Evolutionary conservation across 2,797 vertebrate genomes (phyloP).

Genomic region (Enteromius anoplus): DNA sequence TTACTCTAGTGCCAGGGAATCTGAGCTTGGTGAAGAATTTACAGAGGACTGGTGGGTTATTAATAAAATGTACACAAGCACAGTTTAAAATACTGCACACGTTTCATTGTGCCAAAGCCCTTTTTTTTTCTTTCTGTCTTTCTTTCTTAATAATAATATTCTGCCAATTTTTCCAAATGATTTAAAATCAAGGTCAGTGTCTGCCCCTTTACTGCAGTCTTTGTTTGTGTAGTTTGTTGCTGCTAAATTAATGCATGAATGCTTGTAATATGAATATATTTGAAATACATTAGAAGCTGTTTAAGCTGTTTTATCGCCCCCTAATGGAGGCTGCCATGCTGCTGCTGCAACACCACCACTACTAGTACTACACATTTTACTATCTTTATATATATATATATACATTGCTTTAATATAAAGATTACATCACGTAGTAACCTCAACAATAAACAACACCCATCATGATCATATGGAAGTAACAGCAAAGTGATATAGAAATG

Average conservation of each 20-base stretch:
- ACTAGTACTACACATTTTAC: not conserved
- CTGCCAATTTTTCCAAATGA: not conserved
- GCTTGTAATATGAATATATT: not conserved
- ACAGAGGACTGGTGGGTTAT: not conserved
- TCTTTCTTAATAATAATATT: not conserved
- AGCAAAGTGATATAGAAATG: not conserved
- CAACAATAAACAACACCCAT: not conserved
- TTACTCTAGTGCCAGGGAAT: not conserved
- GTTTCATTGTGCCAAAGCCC: not conserved
- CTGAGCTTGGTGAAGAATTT: not conserved
- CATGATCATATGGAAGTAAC: not conserved
- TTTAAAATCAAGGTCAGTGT: not conserved
- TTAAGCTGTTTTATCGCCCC: not conserved
- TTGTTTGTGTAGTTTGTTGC: not conserved
- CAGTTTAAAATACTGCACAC: not conserved
- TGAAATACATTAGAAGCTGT: not conserved
- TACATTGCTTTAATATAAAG: not conserved
- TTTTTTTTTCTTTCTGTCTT: not conserved
- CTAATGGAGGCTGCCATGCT: not conserved
- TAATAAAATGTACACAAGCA: not conserved
- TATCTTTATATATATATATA: not conserved
- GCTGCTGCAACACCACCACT: not conserved
- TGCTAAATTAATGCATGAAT: not conserved
- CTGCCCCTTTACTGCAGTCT: not conserved
- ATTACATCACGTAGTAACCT: not conserved